Percentiles rank a stretch among this genome's conserved stretches.
These are phyloP conservation scores for Drosophila oshimai DNA, from an alignment of 1,140 invertebrate species.

Conservation along the genomic window DNA sequence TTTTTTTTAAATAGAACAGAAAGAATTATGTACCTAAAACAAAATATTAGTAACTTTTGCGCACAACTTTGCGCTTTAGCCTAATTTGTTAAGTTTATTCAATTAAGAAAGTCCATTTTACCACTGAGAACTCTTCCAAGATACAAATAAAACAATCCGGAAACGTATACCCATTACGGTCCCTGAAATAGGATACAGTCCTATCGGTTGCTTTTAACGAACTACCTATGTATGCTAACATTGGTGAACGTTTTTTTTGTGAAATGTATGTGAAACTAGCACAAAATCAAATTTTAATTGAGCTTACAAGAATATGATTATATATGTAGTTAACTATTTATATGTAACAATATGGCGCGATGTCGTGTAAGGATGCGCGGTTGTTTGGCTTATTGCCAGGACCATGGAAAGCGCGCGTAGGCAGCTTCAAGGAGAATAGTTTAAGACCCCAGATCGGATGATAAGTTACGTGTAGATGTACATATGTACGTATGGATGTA, in stretches of 20 bases:
- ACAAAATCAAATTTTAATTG: constrained; percentile 52
- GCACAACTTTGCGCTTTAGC: not conserved
- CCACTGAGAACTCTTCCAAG: not conserved
- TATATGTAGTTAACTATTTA: constrained; percentile 51
- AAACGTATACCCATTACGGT: not conserved
- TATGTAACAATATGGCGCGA: constrained; percentile 24
- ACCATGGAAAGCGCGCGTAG: not conserved
- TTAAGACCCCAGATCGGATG: constrained; percentile 3
- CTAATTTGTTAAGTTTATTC: not conserved
- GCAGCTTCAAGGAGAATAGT: not conserved
- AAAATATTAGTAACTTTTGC: not conserved
- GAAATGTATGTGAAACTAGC: constrained; percentile 35
- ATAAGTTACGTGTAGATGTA: constrained; percentile 41
- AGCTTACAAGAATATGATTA: constrained; percentile 44
- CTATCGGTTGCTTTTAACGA: constrained; percentile 5
- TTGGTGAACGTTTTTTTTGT: constrained; percentile 7
- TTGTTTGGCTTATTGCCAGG: not conserved
- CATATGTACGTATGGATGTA: constrained; percentile 9
- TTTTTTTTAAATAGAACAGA: too few relatives aligned
- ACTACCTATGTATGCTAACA: constrained; percentile 6
- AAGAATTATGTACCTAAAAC: too few relatives aligned
- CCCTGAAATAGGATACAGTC: constrained; percentile 3
- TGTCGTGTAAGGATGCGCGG: not conserved
- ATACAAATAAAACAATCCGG: not conserved
- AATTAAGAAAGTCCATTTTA: not conserved